Evolutionary conservation across 2,888 invertebrate species (phyloP).

Genomic region (Meganola albula): DNA sequence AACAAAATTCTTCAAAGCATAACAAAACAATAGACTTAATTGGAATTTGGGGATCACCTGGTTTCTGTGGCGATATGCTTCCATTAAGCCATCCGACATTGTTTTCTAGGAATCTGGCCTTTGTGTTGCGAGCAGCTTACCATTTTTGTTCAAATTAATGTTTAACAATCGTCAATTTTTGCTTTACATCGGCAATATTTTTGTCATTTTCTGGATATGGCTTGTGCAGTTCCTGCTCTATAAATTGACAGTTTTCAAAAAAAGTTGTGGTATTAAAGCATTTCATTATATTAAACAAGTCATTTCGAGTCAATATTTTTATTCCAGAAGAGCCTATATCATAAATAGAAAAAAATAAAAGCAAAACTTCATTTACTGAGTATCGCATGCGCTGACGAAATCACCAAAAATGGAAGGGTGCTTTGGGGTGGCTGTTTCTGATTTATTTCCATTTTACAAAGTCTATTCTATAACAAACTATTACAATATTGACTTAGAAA

Average conservation of each 20-base stretch:
- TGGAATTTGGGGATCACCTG: no score
- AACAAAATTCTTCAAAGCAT: no score
- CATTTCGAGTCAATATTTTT: constrained; percentile 6
- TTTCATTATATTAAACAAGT: constrained; percentile 11
- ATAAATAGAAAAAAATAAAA: constrained; percentile 4
- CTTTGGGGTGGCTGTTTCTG: constrained; percentile 1
- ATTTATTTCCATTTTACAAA: background rate
- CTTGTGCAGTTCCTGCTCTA: constrained; percentile 7
- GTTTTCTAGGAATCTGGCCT: constrained; percentile 10
- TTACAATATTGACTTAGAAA: constrained; percentile 1
- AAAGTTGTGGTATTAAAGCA: constrained; percentile 8
- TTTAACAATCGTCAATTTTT: constrained; percentile 10
- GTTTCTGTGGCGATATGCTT: constrained; percentile 7
- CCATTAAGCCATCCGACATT: constrained; percentile 11
- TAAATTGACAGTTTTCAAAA: constrained; percentile 9
- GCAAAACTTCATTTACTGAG: constrained; percentile 1
- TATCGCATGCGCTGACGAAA: background rate
- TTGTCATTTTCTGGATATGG: constrained; percentile 9
- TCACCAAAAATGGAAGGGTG: constrained; percentile 3
- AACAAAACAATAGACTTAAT: no score
- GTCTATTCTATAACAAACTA: constrained; percentile 1
- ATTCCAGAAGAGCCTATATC: constrained; percentile 9
- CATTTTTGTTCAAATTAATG: constrained; percentile 15
- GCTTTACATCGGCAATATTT: constrained; percentile 10
- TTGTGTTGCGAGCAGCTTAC: constrained; percentile 12